Conservation (phyloP, 2,797 vertebrate genomes). For the Tolypeutes matacus region DNA sequence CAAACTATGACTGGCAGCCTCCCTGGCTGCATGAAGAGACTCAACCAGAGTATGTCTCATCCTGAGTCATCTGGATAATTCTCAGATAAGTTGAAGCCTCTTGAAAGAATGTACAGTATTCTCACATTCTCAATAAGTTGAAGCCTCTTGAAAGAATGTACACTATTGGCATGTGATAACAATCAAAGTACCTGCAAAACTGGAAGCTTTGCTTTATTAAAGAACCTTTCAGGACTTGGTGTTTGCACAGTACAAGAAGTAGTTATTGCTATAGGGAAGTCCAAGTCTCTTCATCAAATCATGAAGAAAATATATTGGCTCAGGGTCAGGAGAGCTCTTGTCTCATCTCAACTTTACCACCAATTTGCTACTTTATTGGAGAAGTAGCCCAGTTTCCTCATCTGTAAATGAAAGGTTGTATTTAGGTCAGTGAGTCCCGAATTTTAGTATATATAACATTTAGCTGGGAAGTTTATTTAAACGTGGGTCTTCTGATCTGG, state of each 20-base stretch:
- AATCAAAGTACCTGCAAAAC: conserved; percentile 67
- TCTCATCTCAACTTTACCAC: not conserved
- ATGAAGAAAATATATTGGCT: not conserved
- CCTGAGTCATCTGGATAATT: conserved; percentile 47
- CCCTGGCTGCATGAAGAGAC: conserved; percentile 10
- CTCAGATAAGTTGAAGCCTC: conserved; percentile 42
- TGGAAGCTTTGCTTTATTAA: conserved; percentile 32
- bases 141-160: conserved; percentile 53
- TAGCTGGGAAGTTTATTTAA: not conserved
- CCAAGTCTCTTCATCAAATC: not conserved
- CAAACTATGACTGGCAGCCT: not conserved
- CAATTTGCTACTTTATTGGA: not conserved
- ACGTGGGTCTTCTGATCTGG: not conserved
- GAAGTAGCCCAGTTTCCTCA: not conserved
- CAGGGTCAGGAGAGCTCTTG: not conserved
- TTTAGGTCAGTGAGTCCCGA: not conserved
- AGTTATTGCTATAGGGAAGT: not conserved
- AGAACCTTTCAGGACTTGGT: not conserved
- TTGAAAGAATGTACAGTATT: conserved; percentile 52
- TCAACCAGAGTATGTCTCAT: not conserved
- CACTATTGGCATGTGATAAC: conserved; percentile 44
- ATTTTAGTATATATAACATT: not conserved
- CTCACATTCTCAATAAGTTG: conserved; percentile 48
- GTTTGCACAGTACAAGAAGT: conserved; percentile 23
- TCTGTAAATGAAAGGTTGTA: not conserved